These are phyloP conservation scores for Zaprionus gabonicus DNA, from an alignment of 1,140 invertebrate species.

Conservation along the genomic window DNA sequence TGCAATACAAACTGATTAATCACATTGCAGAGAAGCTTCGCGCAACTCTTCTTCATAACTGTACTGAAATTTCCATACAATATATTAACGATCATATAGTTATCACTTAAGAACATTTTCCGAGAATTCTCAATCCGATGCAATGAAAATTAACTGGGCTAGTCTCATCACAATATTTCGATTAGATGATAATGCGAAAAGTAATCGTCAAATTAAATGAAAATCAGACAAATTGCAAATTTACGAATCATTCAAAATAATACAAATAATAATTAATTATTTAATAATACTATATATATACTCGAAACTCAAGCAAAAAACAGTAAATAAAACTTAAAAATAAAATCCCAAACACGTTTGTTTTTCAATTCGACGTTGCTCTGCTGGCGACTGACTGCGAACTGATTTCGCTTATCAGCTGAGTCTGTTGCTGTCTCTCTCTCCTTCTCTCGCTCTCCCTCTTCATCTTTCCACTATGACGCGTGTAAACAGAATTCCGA, in stretches of 20 bases:
- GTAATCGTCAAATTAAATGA: slow-evolving; percentile 24
- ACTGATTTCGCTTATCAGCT: slow-evolving; percentile 33
- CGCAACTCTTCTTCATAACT: neutral
- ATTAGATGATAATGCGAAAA: slow-evolving; percentile 11
- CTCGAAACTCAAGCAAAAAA: slow-evolving; percentile 46
- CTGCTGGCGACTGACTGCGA: slow-evolving; percentile 1
- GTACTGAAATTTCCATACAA: slow-evolving; percentile 1
- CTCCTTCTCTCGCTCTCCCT: neutral
- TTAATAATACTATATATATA: slow-evolving; percentile 51
- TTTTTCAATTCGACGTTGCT: slow-evolving; percentile 3
- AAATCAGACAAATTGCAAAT: slow-evolving; percentile 42
- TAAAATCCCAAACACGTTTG: slow-evolving; percentile 41
- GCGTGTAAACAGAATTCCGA: slow-evolving; percentile 25
- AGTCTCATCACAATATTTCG: slow-evolving; percentile 45
- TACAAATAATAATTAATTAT: slow-evolving; percentile 17
- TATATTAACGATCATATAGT: neutral
- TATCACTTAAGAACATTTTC: neutral
- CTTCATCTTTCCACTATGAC: neutral
- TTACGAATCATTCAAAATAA: slow-evolving; percentile 62
- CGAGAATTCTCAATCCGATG: neutral
- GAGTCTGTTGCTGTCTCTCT: slow-evolving; percentile 5
- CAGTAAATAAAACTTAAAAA: slow-evolving; percentile 49
- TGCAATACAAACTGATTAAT: neutral
- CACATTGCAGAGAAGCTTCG: neutral
- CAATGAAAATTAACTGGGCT: slow-evolving; percentile 46